phyloP scores from a whole-genome alignment of 2,113 vertebrate species.

The Enhydra lutris region DNA sequence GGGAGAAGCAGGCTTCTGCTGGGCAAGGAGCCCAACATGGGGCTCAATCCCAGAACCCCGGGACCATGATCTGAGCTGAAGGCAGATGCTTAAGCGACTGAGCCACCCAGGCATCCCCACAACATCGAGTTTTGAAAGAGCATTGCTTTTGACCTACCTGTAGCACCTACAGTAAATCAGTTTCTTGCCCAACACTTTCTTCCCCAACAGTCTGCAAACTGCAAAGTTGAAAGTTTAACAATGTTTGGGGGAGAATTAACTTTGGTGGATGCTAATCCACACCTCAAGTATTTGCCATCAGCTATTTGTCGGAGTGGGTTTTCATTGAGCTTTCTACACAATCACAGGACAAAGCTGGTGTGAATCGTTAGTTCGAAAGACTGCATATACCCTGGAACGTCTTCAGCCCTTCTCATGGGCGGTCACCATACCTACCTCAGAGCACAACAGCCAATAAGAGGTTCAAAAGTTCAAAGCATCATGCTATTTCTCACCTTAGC shows the following conservation, averaged over 20 bases:
- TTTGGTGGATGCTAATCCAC: conserved; percentile 93
- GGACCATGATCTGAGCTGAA: neutral
- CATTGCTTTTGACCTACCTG: conserved; percentile 93
- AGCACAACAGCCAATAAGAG: conserved; percentile 93
- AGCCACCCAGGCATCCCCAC: neutral
- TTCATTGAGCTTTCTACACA: conserved; percentile 87
- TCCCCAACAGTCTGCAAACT: conserved; percentile 81
- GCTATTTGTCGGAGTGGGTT: conserved; percentile 90
- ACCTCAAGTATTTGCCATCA: conserved; percentile 94
- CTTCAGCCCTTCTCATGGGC: conserved; percentile 91
- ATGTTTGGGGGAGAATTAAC: conserved; percentile 96
- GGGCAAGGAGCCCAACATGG: neutral
- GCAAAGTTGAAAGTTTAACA: conserved; percentile 90
- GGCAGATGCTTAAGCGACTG: neutral
- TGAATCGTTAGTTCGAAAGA: conserved; percentile 84
- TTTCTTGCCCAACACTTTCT: conserved; percentile 96
- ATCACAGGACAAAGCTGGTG: conserved; percentile 90
- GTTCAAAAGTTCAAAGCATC: conserved; percentile 94
- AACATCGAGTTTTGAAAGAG: conserved; percentile 88
- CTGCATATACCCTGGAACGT: conserved; percentile 89
- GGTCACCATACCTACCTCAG: conserved; percentile 90
- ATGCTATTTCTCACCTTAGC: conserved; percentile 89
- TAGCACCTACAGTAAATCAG: conserved; percentile 94
- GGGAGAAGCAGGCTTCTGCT: neutral
- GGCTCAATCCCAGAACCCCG: neutral